Base-by-base conservation (phyloP, 1,140 invertebrate species). In the Oedothorax gibbosus region DNA sequence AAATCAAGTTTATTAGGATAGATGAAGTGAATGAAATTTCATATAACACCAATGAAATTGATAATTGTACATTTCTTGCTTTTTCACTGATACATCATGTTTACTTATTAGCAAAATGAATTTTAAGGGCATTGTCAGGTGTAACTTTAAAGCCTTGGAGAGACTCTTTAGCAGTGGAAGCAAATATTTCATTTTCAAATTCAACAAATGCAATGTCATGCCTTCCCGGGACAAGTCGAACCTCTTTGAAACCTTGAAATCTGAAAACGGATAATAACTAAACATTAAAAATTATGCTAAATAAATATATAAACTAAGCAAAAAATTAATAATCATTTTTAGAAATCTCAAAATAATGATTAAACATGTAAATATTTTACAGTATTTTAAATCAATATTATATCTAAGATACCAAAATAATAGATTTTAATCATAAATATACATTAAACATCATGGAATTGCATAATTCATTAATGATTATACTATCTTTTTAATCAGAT, bases 131-230 rank as follows among this genome's bases (percentile, higher is more conserved):
- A 91, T 99, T 95, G 2, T 95, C 97, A 6, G 98, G 98, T 51
- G 98, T 99, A 69, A 99, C 98, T 92, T 99, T 99, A 90, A 99
- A 99, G 62, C 98, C 97, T 92, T 99, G 97, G 5, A 99, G 92
- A 9, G 97, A 96, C 90, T 99, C 96, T 90, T 99, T 99, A 0
- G 98, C 98, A 6, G 96, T 95, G 62, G 95, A 95, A 12, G 98
- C 98, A 89, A 98, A 96, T 87, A 96, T 92, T 92, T 99, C 98
- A 90, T 97, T 99, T 88, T 98, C 97, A 93, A 99, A 99, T 90
- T 99, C 98, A 49, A 99, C 98, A 91, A 99, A 99, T 10, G 98
- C 98, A 91, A 99, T 99, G 88, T 99, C 98, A 89, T 99, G 97
- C 69, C 98, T 93, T 88, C 98, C 98, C 0, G 98, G 98, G 56